Evolutionary conservation across 64 coral and sea anemone species (phyloP).

Genomic region (Pocillopora damicornis): DNA sequence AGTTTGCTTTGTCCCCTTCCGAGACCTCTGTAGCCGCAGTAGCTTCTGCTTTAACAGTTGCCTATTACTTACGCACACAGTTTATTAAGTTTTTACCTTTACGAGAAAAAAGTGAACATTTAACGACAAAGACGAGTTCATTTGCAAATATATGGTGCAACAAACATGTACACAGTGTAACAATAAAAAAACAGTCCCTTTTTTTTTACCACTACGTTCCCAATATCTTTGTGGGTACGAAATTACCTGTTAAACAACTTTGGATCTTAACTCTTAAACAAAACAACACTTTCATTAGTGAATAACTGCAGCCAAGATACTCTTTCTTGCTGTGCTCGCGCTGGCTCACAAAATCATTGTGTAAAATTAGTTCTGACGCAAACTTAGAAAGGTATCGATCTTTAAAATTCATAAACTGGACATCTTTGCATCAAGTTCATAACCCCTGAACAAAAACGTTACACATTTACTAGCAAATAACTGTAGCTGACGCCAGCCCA

Average conservation of each 20-base stretch:
- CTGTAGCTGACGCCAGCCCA: background rate
- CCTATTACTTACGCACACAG: background rate
- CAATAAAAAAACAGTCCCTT: background rate
- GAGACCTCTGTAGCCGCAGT: background rate
- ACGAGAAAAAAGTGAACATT: background rate
- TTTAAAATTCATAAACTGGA: slow-evolving; percentile 22
- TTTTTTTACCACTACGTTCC: slow-evolving; percentile 30
- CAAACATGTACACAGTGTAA: slow-evolving; percentile 4
- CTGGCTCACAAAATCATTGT: slow-evolving; percentile 34
- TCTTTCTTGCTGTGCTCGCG: slow-evolving; percentile 29
- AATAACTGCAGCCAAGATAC: slow-evolving; percentile 36
- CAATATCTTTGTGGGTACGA: slow-evolving; percentile 39
- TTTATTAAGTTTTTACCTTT: background rate
- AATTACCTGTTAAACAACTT: slow-evolving; percentile 22
- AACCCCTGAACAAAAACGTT: slow-evolving; percentile 17
- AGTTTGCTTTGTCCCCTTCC: background rate
- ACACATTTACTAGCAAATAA: slow-evolving; percentile 10
- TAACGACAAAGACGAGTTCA: slow-evolving; percentile 1
- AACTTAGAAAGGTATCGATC: slow-evolving; percentile 37
- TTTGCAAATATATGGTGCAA: slow-evolving; percentile 28
- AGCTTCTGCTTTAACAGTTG: background rate
- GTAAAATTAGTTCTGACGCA: slow-evolving; percentile 38
- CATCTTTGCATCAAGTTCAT: slow-evolving; percentile 24
- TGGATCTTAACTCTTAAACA: slow-evolving; percentile 17
- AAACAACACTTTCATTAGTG: slow-evolving; percentile 15